phyloP scores from a whole-genome alignment of 2,797 vertebrate genomes.

The Podarcis lilfordi region DNA sequence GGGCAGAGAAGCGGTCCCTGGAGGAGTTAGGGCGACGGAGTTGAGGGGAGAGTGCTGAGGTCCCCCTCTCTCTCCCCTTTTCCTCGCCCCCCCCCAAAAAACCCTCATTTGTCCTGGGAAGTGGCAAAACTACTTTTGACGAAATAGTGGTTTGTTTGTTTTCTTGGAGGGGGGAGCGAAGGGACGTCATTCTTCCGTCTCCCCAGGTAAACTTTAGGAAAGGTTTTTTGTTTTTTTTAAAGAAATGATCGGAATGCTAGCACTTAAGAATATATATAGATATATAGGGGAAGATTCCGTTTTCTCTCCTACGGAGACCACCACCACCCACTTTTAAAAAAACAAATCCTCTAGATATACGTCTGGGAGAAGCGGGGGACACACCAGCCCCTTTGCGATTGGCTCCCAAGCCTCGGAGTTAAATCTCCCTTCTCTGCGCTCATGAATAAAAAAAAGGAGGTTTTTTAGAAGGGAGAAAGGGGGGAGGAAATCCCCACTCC shows the following conservation, averaged over 20 bases:
- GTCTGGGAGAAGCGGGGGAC: neutral
- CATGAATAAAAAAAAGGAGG: conserved; percentile 83
- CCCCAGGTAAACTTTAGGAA: conserved; percentile 22
- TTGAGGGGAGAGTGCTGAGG: neutral
- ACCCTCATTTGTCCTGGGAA: neutral
- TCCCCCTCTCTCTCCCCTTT: neutral
- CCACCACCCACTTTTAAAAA: neutral
- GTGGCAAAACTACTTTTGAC: neutral
- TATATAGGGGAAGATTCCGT: neutral
- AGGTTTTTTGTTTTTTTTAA: neutral
- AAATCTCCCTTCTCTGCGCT: conserved; percentile 80
- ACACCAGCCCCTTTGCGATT: conserved; percentile 74
- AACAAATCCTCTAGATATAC: conserved; percentile 8
- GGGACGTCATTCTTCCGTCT: neutral
- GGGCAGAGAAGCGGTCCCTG: neutral
- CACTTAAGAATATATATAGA: neutral
- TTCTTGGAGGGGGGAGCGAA: neutral
- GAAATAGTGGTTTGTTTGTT: no score
- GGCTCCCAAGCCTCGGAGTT: conserved; percentile 74
- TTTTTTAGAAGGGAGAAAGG: conserved; percentile 73
- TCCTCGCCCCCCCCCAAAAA: no score
- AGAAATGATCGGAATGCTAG: neutral
- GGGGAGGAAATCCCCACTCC: neutral
- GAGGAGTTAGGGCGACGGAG: neutral
- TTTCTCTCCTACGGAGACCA: neutral